phyloP scores from a whole-genome alignment of 2,113 vertebrate genomes.

The Arizona elegans region DNA sequence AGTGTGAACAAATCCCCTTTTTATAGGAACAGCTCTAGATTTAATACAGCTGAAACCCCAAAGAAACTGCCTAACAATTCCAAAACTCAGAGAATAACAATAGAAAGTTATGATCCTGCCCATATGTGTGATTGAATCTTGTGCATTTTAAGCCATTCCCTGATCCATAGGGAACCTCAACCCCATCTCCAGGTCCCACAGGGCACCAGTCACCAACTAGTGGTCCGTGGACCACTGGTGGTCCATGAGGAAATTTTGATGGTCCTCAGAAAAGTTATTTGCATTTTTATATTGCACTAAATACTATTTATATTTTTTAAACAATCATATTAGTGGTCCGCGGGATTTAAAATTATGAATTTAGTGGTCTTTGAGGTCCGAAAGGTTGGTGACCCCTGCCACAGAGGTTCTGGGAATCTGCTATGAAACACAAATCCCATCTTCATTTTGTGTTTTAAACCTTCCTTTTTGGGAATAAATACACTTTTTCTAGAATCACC shows the following conservation, averaged over 20 bases:
- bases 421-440: background rate
- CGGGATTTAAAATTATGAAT: no score
- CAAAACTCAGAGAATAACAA: background rate
- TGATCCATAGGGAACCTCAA: background rate
- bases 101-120: background rate
- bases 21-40: background rate
- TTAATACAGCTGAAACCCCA: background rate
- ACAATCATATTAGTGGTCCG: no score
- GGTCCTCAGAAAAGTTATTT: no score
- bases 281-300: no score
- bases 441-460: background rate
- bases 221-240: no score
- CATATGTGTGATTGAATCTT: background rate
- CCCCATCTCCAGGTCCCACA: background rate
- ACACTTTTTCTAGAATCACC: background rate
- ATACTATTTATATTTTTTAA: no score
- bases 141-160: background rate
- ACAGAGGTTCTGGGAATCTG: background rate
- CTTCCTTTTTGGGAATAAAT: background rate
- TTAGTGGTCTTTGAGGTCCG: no score
- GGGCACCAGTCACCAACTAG: background rate
- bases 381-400: background rate
- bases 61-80: background rate
- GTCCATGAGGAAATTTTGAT: no score
- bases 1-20: background rate